Evolutionary conservation across 2,888 invertebrate genomes (phyloP).

Genomic region (Hypomecis punctinalis): DNA sequence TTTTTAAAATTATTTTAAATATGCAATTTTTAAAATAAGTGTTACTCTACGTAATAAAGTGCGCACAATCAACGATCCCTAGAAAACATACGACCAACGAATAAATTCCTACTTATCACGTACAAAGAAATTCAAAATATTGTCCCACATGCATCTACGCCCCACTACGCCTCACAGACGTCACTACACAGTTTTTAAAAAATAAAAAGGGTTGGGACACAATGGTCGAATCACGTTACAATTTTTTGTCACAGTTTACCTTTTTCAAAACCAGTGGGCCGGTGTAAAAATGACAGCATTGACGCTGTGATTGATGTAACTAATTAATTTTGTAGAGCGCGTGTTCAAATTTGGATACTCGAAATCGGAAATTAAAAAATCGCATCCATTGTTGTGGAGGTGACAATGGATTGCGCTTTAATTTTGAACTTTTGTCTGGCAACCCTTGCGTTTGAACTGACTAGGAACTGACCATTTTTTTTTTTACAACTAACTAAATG

Average conservation of each 20-base stretch:
- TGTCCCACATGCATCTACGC: conserved; percentile 67
- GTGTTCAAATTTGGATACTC: conserved; percentile 68
- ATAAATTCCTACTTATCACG: conserved; percentile 56
- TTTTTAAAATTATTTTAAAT: too few species aligned
- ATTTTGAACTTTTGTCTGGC: conserved; percentile 43
- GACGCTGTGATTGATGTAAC: conserved; percentile 81
- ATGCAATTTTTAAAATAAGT: not conserved
- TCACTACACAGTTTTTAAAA: conserved; percentile 55
- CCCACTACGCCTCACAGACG: conserved; percentile 63
- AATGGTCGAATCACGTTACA: conserved; percentile 79
- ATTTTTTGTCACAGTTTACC: conserved; percentile 66
- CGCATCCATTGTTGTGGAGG: conserved; percentile 58
- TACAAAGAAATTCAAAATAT: conserved; percentile 71
- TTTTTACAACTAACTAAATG: too few species aligned
- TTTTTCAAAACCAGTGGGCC: conserved; percentile 75
- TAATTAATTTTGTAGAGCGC: conserved; percentile 81
- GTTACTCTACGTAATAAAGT: not conserved
- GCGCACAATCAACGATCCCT: conserved; percentile 29
- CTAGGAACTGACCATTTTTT: not conserved
- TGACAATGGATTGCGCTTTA: conserved; percentile 61
- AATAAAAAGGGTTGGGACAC: conserved; percentile 70
- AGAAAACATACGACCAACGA: conserved; percentile 32
- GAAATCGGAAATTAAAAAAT: conserved; percentile 70
- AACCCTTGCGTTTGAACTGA: conserved; percentile 7
- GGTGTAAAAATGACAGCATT: conserved; percentile 71